These are phyloP conservation scores for Gallinago nigripennis DNA, from an alignment of 2,797 vertebrate species.

Conservation along the genomic window DNA sequence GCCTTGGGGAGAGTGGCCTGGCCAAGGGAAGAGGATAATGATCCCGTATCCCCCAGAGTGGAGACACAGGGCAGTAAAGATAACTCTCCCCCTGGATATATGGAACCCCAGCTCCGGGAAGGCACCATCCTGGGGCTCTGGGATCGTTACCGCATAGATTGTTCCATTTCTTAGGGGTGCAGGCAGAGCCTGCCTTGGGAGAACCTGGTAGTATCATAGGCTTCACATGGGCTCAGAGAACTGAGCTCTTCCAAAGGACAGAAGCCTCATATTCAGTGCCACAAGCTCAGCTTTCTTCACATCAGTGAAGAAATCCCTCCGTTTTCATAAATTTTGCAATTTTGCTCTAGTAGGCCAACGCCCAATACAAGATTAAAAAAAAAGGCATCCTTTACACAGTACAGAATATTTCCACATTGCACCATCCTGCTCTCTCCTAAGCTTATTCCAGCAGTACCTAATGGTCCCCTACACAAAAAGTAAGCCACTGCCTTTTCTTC, in stretches of 20 bases:
- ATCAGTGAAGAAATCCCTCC: background rate
- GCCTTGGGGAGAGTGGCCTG: fast-evolving
- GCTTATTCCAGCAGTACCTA: background rate
- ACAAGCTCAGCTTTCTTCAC: background rate
- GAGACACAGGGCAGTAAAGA: background rate
- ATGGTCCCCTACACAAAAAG: background rate
- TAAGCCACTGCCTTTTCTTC: background rate
- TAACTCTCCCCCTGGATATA: background rate
- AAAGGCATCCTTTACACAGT: background rate
- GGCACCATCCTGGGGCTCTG: fast-evolving
- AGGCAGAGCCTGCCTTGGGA: background rate
- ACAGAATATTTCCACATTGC: background rate
- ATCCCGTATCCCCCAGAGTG: fast-evolving
- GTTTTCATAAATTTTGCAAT: background rate
- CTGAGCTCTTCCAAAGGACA: background rate
- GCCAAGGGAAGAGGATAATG: background rate
- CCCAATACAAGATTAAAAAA: background rate
- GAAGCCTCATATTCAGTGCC: fast-evolving
- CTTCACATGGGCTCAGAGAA: background rate
- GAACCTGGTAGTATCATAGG: fast-evolving
- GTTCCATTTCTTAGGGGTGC: fast-evolving
- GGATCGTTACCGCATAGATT: background rate
- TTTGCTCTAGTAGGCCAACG: background rate
- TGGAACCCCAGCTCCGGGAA: background rate
- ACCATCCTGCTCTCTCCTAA: background rate